These are phyloP conservation scores for Salminus brasiliensis DNA, from an alignment of 2,113 vertebrate species.

Conservation along the genomic window DNA sequence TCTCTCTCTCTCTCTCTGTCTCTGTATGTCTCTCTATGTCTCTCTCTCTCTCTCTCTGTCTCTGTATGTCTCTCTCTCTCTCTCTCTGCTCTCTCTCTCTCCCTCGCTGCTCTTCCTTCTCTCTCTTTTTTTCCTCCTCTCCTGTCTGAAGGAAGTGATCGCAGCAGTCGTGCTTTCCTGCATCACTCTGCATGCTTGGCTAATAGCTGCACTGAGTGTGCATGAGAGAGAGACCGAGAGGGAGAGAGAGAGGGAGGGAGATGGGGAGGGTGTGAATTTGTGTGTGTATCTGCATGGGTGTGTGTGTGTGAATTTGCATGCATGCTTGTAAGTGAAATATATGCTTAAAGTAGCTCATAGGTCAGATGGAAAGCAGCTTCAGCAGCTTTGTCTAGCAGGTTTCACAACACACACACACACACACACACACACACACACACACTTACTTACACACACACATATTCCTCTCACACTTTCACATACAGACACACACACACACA, in stretches of 20 bases:
- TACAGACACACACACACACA: too few species aligned
- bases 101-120: constrained; percentile 42
- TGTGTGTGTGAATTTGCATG: constrained; percentile 43
- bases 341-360: constrained; percentile 21
- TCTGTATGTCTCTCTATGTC: too few species aligned
- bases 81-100: constrained; percentile 18
- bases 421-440: background rate
- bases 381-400: constrained; percentile 15
- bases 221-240: constrained; percentile 13
- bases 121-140: constrained; percentile 11
- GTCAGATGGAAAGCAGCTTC: constrained; percentile 41
- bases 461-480: background rate
- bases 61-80: too few species aligned
- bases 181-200: constrained; percentile 4
- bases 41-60: constrained; percentile 26
- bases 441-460: background rate
- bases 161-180: constrained; percentile 7
- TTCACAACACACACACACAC: background rate
- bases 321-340: constrained; percentile 35
- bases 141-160: background rate
- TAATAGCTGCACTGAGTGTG: background rate
- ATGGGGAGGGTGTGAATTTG: constrained; percentile 4
- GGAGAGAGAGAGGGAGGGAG: background rate
- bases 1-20: constrained; percentile 1
- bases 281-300: constrained; percentile 7